Base-by-base conservation (phyloP, 2,113 vertebrate genomes). In the Myanophis thanlyinensis region DNA sequence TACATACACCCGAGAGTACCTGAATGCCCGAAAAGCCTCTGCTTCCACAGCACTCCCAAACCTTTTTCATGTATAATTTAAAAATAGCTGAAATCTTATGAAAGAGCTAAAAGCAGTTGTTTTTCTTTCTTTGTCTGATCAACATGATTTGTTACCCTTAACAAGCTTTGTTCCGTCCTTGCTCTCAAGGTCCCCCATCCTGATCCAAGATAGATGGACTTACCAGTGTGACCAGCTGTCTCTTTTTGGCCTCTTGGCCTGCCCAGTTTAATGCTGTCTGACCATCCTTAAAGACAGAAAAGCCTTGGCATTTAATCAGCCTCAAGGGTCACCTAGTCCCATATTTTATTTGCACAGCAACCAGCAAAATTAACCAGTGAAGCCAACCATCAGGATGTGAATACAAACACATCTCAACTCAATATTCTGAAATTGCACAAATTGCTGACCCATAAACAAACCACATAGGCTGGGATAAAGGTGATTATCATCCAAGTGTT, bases 1-100 rank as follows among this genome's bases (percentile, higher is more conserved):
- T 1, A 1, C 11, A 0, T 0, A 1, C 27, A 4, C 59, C 44
- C 53, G n/a, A 5, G 10, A 2, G n/a, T 25, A 13, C 23, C 20
- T 0, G 40, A 40, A 67, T 52, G 54, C 0, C 0, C 7, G 51
- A 47, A 49, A n/a, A 73, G 51, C 23, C 52, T 62, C 23, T 3
- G n/a, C 30, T 51, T 20, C 48, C 15, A 18, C 54, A 18, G 48
- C 5, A 20, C 86, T 20, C 49, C 27, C 12, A 87, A 20, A 35
- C 15, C 8, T 51, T 51, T 51, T 87, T 80, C 18, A 44, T 40
- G 35, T 1, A 44, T 44, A 3, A 80, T 44, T 80, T 40, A 10
- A 80, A 80, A 44, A 40, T 40, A 40, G 35, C 67, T 40, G 67
- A 40, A 80, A 80, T 20, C 67, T 80, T 20, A 80, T 40, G 15